Conservation (phyloP, 2,888 invertebrate genomes). For the Drosophila robusta region DNA sequence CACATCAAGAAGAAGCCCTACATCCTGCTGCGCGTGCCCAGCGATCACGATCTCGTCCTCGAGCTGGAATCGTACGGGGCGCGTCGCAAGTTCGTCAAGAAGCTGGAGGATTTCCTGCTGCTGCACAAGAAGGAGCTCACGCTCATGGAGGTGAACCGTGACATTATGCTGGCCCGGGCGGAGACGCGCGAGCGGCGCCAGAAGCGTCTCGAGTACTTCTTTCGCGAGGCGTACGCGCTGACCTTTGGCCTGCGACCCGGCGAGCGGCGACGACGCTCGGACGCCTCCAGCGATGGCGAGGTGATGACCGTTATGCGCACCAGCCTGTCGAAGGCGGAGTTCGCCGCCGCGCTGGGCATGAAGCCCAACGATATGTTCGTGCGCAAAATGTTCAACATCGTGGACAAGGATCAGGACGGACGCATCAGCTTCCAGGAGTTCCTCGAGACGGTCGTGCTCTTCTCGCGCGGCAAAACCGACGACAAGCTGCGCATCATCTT, state of each 20-base stretch:
- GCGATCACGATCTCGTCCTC: conserved; percentile 96
- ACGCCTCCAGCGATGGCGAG: conserved; percentile 91
- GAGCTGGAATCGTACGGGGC: conserved; percentile 94
- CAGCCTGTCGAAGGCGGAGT: conserved; percentile 95
- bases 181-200: conserved; percentile 97
- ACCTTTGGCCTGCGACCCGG: conserved; percentile 95
- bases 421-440: conserved; percentile 98
- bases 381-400: conserved; percentile 98
- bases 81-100: conserved; percentile 93
- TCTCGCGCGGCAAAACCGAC: conserved; percentile 96
- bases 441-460: conserved; percentile 95
- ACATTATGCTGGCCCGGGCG: conserved; percentile 94
- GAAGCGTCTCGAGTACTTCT: conserved; percentile 96
- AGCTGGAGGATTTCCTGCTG: conserved; percentile 93
- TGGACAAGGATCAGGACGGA: conserved; percentile 97
- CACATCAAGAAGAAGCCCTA: conserved; percentile 91
- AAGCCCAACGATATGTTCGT: conserved; percentile 97
- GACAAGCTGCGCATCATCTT: conserved; percentile 97
- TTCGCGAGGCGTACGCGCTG: conserved; percentile 97
- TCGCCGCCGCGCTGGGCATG: conserved; percentile 98
- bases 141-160: conserved; percentile 89
- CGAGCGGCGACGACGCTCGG: conserved; percentile 91
- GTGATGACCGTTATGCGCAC: conserved; percentile 97
- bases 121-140: conserved; percentile 93
- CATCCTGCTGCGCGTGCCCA: conserved; percentile 91